Evolutionary conservation across 2,888 invertebrate species (phyloP).

Genomic region (Platycnemis pennipes): DNA sequence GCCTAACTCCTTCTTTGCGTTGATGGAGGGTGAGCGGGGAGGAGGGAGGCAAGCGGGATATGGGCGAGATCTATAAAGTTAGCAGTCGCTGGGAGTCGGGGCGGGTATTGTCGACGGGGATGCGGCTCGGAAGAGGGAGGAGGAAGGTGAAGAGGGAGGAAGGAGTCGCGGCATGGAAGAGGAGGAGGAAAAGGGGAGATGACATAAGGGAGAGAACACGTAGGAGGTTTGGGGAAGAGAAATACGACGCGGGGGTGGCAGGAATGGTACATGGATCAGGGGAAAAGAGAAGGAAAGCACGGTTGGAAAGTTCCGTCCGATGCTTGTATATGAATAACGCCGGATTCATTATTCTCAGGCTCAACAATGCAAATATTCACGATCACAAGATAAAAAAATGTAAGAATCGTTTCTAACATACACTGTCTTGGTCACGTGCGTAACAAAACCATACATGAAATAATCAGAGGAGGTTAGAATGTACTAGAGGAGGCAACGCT

Average conservation of each 20-base stretch:
- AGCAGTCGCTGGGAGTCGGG: conserved; percentile 23
- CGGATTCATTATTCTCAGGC: too few relatives aligned
- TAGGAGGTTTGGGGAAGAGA: neutral
- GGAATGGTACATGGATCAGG: neutral
- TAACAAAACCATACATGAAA: too few relatives aligned
- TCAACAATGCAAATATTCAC: too few relatives aligned
- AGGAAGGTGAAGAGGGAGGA: neutral
- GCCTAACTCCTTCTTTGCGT: too few relatives aligned
- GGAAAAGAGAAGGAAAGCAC: neutral
- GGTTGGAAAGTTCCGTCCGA: too few relatives aligned
- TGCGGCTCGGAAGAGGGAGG: neutral
- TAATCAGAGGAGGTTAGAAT: too few relatives aligned
- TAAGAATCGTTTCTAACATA: too few relatives aligned
- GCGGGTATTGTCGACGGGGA: conserved; percentile 1
- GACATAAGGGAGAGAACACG: neutral
- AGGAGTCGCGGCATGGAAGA: conserved; percentile 10
- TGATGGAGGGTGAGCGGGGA: too few relatives aligned
- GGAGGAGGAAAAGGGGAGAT: neutral
- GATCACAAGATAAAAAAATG: too few relatives aligned
- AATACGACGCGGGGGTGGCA: neutral
- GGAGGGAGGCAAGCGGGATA: neutral
- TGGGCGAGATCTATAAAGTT: conserved; percentile 5
- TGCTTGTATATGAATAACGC: too few relatives aligned
- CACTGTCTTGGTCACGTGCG: too few relatives aligned
- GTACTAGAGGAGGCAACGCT: too few relatives aligned